These are phyloP conservation scores for Nerophis lumbriciformis DNA, from an alignment of 2,113 vertebrate genomes.

Conservation along the genomic window DNA sequence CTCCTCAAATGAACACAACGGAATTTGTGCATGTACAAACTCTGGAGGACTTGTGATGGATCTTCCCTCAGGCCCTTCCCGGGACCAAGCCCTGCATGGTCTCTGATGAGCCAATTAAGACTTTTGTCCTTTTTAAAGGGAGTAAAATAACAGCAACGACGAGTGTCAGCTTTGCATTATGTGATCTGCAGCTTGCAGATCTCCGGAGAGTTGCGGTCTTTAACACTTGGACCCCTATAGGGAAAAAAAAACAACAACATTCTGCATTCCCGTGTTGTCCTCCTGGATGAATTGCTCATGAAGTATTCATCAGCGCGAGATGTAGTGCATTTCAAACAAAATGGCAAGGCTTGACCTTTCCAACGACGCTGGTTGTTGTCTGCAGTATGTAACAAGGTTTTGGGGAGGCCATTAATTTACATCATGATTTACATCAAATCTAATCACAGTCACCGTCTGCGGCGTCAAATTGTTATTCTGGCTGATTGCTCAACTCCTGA, in stretches of 20 bases:
- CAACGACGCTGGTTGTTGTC: constrained; percentile 7
- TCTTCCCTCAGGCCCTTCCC: too few relatives aligned
- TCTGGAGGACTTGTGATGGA: too few relatives aligned
- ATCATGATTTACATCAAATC: constrained; percentile 8
- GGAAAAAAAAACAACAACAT: not conserved
- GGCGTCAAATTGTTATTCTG: not conserved
- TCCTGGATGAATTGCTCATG: constrained; percentile 7
- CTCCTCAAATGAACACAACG: too few relatives aligned
- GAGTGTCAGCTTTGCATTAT: not conserved
- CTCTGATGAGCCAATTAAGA: not conserved
- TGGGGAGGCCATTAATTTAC: constrained; percentile 3
- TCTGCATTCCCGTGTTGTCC: not conserved
- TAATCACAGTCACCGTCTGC: constrained; percentile 2
- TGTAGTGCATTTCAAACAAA: constrained; percentile 4
- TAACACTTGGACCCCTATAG: not conserved
- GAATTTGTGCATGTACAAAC: too few relatives aligned
- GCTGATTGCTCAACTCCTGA: constrained; percentile 1
- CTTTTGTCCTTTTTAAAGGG: not conserved
- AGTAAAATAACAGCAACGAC: not conserved
- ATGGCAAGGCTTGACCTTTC: constrained; percentile 9
- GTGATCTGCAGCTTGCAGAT: not conserved
- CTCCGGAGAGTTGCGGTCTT: not conserved
- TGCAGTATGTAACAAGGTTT: constrained; percentile 5
- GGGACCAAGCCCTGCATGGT: too few relatives aligned
- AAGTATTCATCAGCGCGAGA: constrained; percentile 3